These are phyloP conservation scores for Scartelaos histophorus DNA, from an alignment of 2,113 vertebrate genomes.

Conservation along the genomic window DNA sequence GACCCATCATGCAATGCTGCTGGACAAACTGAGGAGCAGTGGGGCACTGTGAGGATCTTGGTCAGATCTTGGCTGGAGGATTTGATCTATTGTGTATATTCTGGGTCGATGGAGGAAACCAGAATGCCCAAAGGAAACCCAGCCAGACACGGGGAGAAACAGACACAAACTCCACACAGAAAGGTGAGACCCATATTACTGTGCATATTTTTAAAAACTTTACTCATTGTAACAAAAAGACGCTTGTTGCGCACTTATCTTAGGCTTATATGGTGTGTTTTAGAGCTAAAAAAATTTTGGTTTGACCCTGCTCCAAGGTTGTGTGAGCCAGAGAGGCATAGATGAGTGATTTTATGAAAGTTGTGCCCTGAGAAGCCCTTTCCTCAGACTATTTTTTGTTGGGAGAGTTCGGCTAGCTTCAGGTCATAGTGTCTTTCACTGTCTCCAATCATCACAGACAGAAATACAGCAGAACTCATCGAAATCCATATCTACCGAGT, in stretches of 20 bases:
- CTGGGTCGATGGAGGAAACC: too few species aligned
- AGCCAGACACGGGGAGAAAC: too few species aligned
- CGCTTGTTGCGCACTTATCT: not conserved
- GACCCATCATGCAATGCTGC: too few species aligned
- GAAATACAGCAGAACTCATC: not conserved
- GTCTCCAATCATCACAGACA: not conserved
- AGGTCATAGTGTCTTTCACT: slow-evolving; percentile 2
- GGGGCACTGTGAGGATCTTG: too few species aligned
- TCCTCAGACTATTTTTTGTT: not conserved
- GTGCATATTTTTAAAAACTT: too few species aligned
- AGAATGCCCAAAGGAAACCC: too few species aligned
- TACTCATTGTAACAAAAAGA: not conserved
- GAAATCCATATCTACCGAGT: not conserved
- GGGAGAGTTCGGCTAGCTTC: not conserved
- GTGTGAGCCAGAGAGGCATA: not conserved
- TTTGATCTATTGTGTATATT: too few species aligned
- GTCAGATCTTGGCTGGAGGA: too few species aligned
- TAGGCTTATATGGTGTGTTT: not conserved
- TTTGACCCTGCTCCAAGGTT: not conserved
- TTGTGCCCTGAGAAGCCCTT: not conserved
- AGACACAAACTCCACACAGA: too few species aligned
- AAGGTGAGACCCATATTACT: too few species aligned
- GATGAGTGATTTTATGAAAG: slow-evolving; percentile 3
- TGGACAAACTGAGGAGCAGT: too few species aligned
- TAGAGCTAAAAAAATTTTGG: not conserved